phyloP scores from a whole-genome alignment of 2,797 vertebrate species.

The Peromyscus attwateri region DNA sequence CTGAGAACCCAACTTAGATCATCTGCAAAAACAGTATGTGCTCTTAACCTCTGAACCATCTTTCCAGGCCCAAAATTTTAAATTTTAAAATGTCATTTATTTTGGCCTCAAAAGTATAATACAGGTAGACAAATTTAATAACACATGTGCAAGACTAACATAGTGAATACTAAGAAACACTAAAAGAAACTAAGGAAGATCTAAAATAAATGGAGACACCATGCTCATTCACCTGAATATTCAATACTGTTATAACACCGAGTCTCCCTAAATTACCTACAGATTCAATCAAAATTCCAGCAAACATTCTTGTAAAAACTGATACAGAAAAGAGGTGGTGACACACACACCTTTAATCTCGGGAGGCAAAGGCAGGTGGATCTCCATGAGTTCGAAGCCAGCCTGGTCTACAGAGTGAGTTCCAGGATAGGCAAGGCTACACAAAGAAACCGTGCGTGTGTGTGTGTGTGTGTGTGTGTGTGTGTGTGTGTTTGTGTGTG shows the following conservation, averaged over 20 bases:
- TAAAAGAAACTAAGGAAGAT: conserved; percentile 24
- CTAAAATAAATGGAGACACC: background rate
- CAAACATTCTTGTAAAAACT: conserved; percentile 1
- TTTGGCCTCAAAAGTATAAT: background rate
- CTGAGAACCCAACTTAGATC: background rate
- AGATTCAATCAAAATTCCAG: background rate
- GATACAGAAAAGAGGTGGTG: background rate
- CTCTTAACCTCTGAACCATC: background rate
- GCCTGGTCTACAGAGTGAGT: background rate
- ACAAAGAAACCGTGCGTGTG: background rate
- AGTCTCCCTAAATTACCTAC: background rate
- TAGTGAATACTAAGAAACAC: conserved; percentile 5
- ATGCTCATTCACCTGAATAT: background rate
- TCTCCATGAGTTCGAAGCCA: background rate
- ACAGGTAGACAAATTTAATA: conserved; percentile 40
- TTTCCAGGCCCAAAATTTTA: background rate
- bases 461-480: background rate
- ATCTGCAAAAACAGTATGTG: background rate
- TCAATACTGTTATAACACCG: background rate
- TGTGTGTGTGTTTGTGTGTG: background rate
- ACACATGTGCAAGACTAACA: background rate
- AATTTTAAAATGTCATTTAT: conserved; percentile 20
- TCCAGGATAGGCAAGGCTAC: background rate
- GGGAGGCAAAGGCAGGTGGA: background rate
- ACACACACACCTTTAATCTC: background rate